Base-by-base conservation (phyloP, 2,797 vertebrate genomes). In the Esox lucius region DNA sequence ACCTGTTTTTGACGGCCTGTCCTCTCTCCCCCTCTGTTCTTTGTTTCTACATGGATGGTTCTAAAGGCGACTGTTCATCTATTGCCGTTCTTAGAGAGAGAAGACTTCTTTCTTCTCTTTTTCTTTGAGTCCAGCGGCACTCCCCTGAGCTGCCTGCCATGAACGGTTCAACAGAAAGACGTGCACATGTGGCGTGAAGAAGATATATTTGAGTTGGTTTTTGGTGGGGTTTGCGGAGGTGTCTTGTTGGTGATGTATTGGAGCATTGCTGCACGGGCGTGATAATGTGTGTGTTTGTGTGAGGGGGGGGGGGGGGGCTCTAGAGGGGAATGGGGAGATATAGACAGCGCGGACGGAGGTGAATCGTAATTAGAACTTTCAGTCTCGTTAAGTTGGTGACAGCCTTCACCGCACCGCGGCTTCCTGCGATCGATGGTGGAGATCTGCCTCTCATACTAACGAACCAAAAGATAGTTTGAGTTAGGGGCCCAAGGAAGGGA, bases 311-410 rank as follows among this genome's bases (percentile, higher is more conserved):
- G 53, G 56, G 22, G 39, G 51, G 12, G 11, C 13, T 65, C 13
- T 24, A 31, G 33, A 73, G 53, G 17, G 61, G 59, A 53, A 64
- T 64, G n/a, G 22, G 79, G 64, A 35, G 19, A 68, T 15, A 69
- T 31, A 16, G 51, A 24, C 31, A 22, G 53, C 22, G 24, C 2
- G 6, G 74, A 24, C 70, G 70, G 82, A 82, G 83, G 82, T 78
- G 87, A 91, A 88, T 86, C 46, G 81, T 90, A 92, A 94, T 94
- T 93, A 92, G 90, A 92, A 91, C 84, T 85, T 91, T 89, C 84
- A 84, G 82, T 92, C 89, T 89, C 73, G 87, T 92, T 92, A 92
- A 88, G 85, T 90, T 87, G 89, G 87, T 85, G 92, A 91, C 91
- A 91, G 87, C 81, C 75, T 84, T 87, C 83, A 78, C 78, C 56